These are phyloP conservation scores for Aplidium turbinatum DNA, from an alignment of 23 tunicate species.

Conservation along the genomic window DNA sequence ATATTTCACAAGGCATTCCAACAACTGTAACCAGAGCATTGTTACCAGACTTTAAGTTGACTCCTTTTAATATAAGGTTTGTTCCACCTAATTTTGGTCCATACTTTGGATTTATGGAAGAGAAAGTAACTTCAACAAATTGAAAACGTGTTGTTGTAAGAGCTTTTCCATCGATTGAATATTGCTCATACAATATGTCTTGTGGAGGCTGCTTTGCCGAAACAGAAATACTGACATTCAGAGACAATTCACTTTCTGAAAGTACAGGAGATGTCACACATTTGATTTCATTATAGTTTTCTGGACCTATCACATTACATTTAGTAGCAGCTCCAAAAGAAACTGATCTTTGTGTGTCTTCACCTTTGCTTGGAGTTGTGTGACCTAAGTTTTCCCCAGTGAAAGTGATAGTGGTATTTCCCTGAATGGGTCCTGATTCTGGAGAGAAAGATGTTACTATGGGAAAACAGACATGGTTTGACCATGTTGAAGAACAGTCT, in stretches of 20 bases:
- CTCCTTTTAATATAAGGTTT: slow-evolving; percentile 23
- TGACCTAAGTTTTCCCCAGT: slow-evolving; percentile 71
- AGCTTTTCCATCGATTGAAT: slow-evolving; percentile 42
- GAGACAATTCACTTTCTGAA: not conserved
- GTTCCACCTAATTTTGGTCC: slow-evolving; percentile 72
- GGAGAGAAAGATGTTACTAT: slow-evolving; percentile 38
- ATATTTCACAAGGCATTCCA: slow-evolving; percentile 24
- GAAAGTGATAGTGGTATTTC: slow-evolving; percentile 48
- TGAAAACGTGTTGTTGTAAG: slow-evolving; percentile 8
- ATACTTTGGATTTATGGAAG: too few species aligned
- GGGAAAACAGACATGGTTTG: slow-evolving; percentile 30
- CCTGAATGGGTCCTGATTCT: slow-evolving; percentile 54
- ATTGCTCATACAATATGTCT: slow-evolving; percentile 35
- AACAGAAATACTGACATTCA: slow-evolving; percentile 16
- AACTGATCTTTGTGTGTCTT: not conserved
- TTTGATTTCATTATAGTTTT: slow-evolving; percentile 31
- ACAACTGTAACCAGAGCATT: slow-evolving; percentile 30
- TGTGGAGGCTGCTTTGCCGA: slow-evolving; percentile 8
- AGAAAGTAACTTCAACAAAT: slow-evolving; percentile 27
- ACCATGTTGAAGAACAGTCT: slow-evolving; percentile 42
- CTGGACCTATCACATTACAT: slow-evolving; percentile 35
- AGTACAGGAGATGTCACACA: slow-evolving; percentile 27
- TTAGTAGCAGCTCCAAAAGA: slow-evolving; percentile 22
- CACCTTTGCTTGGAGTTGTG: slow-evolving; percentile 27
- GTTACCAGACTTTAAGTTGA: slow-evolving; percentile 45